Evolutionary conservation across 2,797 vertebrate genomes (phyloP).

Genomic region (Rhodeus uyekii): DNA sequence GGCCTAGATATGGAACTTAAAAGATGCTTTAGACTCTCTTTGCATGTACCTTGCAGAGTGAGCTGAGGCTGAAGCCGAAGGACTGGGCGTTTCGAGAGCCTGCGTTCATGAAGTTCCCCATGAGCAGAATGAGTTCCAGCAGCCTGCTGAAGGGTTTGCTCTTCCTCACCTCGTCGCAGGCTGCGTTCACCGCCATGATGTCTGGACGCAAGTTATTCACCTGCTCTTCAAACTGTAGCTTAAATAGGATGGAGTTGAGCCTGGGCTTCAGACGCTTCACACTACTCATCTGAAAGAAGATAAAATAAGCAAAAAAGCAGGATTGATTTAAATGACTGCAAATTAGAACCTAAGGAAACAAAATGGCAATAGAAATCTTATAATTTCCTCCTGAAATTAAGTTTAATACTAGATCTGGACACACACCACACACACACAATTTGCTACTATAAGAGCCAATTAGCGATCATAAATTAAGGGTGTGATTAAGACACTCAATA

Average conservation of each 20-base stretch:
- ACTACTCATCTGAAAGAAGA: constrained; percentile 85
- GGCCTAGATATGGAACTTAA: background rate
- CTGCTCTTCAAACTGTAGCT: constrained; percentile 97
- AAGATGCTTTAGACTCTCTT: background rate
- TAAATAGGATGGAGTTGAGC: constrained; percentile 94
- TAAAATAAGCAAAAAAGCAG: background rate
- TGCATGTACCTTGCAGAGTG: constrained; percentile 92
- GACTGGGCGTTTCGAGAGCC: constrained; percentile 95
- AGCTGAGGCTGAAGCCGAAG: constrained; percentile 93
- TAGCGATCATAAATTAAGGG: constrained; percentile 41
- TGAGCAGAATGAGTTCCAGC: constrained; percentile 92
- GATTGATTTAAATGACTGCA: background rate
- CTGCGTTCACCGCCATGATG: constrained; percentile 91
- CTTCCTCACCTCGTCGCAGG: constrained; percentile 93
- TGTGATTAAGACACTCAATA: constrained; percentile 50
- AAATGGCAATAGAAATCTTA: background rate
- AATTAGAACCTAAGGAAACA: background rate
- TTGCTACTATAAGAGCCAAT: constrained; percentile 46
- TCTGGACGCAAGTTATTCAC: constrained; percentile 92
- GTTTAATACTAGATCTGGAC: too few species aligned
- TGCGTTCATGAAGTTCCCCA: constrained; percentile 98
- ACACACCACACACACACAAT: too few species aligned
- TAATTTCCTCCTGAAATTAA: background rate
- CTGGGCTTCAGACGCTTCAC: constrained; percentile 90
- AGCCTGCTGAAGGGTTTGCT: constrained; percentile 88